A percentile compares a stretch with the other conserved stretches of the same genome.
Conservation (phyloP, 37 sponge, comb jelly and placozoan species). For the Crambe crambe region DNA sequence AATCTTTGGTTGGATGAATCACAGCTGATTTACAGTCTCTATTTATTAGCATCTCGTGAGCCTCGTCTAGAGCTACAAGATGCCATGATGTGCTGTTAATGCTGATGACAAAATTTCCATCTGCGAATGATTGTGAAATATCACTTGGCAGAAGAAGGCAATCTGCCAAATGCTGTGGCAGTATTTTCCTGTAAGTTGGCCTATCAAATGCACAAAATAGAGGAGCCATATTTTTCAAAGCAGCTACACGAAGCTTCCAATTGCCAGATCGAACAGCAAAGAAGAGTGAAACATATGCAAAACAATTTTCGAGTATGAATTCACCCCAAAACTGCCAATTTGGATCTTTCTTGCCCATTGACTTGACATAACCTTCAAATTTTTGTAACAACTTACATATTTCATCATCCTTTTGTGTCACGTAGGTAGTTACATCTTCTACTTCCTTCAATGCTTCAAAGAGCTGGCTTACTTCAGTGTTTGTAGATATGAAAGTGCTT, state of each 20-base stretch:
- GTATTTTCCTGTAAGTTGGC: neutral
- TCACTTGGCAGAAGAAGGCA: too few relatives aligned
- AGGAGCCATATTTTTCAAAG: conserved; percentile 11
- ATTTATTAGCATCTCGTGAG: too few relatives aligned
- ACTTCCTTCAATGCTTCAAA: neutral
- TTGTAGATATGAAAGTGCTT: too few relatives aligned
- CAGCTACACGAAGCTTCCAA: neutral
- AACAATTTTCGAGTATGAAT: neutral
- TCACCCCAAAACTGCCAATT: neutral
- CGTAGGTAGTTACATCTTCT: neutral
- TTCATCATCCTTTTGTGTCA: neutral
- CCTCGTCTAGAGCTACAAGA: too few relatives aligned
- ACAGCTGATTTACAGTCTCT: too few relatives aligned
- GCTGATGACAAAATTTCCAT: too few relatives aligned
- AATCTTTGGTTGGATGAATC: too few relatives aligned
- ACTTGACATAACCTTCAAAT: neutral
- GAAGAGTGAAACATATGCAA: neutral
- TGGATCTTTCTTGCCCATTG: neutral
- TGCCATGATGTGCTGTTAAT: too few relatives aligned
- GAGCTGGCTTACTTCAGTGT: too few relatives aligned
- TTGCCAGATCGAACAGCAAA: neutral
- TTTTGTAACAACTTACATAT: neutral
- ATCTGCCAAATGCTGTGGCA: too few relatives aligned
- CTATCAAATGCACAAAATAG: conserved; percentile 4
- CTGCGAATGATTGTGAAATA: too few relatives aligned